phyloP scores from a whole-genome alignment of 2,113 vertebrate genomes.

The Zootoca vivipara region DNA sequence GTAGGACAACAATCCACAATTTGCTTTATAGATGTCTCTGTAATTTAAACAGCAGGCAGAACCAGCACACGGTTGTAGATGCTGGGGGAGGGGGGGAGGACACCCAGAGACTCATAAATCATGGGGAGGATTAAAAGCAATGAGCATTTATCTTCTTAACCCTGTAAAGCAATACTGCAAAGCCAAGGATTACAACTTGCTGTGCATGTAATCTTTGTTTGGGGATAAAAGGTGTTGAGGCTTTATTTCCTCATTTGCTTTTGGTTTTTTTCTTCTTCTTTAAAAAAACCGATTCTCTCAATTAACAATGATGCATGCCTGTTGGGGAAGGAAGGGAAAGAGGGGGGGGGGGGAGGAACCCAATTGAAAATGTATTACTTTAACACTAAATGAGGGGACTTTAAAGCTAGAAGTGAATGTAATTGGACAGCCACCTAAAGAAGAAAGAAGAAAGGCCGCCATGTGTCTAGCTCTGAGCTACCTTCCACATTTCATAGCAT shows the following conservation, averaged over 20 bases:
- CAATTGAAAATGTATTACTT: slow-evolving; percentile 21
- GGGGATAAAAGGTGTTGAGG: slow-evolving; percentile 70
- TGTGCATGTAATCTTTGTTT: slow-evolving; percentile 73
- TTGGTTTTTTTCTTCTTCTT: slow-evolving; percentile 23
- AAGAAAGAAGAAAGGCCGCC: neutral
- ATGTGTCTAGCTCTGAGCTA: neutral
- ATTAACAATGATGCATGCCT: slow-evolving; percentile 39
- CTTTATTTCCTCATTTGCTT: slow-evolving; percentile 22
- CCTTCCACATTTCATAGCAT: too few species aligned
- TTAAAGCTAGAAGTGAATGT: neutral
- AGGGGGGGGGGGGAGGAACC: neutral
- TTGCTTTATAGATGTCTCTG: slow-evolving; percentile 74
- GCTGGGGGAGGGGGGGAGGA: slow-evolving; percentile 70
- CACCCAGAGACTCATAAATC: slow-evolving; percentile 82
- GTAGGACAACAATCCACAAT: slow-evolving; percentile 70
- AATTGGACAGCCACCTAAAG: neutral
- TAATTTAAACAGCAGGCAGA: slow-evolving; percentile 76
- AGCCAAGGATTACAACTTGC: slow-evolving; percentile 80
- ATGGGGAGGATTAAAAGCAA: slow-evolving; percentile 84
- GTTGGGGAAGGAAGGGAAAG: slow-evolving; percentile 15
- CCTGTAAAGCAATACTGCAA: slow-evolving; percentile 74
- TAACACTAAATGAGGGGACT: slow-evolving; percentile 6
- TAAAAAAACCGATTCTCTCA: slow-evolving; percentile 56
- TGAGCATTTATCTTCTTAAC: slow-evolving; percentile 88
- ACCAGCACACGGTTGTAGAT: slow-evolving; percentile 60